A percentile compares a stretch with the other conserved stretches of the same genome.
These are phyloP conservation scores for Peromyscus aztecus DNA, from an alignment of 2,797 vertebrate genomes.

Conservation along the genomic window DNA sequence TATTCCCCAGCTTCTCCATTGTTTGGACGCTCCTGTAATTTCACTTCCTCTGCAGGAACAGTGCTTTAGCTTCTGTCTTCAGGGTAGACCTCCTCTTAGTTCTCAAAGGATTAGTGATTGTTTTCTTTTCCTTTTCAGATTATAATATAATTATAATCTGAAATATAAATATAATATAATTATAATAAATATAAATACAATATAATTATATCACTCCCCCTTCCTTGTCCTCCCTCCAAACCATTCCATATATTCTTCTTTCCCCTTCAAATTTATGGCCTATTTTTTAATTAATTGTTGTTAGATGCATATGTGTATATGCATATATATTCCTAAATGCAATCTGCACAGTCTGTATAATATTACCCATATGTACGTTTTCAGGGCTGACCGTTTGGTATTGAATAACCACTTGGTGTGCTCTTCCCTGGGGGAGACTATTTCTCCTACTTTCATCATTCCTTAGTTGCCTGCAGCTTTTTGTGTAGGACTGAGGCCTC, in stretches of 20 bases:
- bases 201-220: background rate
- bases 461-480: background rate
- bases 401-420: background rate
- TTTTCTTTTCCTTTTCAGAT: background rate
- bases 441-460: background rate
- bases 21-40: background rate
- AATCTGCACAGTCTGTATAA: background rate
- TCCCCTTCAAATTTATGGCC: background rate
- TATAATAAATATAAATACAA: background rate
- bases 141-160: background rate
- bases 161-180: too few species aligned
- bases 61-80: background rate
- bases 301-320: background rate
- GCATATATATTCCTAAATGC: background rate
- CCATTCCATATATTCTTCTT: too few species aligned
- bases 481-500: background rate
- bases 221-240: background rate
- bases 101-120: slow-evolving; percentile 5
- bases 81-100: background rate
- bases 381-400: background rate
- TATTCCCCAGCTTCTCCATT: background rate
- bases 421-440: background rate
- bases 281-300: background rate
- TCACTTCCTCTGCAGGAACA: background rate
- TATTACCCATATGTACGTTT: background rate